Evolutionary conservation across 2,797 vertebrate genomes (phyloP).

Genomic region (Sebastes trivittatus): DNA sequence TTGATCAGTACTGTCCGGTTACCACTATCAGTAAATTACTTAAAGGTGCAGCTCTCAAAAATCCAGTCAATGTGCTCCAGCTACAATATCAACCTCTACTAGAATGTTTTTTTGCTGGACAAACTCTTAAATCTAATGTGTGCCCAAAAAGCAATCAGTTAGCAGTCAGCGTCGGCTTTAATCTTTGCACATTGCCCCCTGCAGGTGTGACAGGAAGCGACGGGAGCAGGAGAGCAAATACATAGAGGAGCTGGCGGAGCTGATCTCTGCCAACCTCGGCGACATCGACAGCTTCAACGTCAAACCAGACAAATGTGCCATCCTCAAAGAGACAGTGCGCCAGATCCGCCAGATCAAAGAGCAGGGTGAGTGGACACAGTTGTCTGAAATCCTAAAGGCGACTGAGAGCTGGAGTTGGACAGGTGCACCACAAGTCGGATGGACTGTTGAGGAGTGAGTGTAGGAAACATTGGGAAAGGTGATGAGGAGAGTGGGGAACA

Average conservation of each 20-base stretch:
- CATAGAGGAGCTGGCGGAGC: conserved; percentile 96
- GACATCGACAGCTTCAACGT: conserved; percentile 99
- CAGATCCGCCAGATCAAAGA: conserved; percentile 99
- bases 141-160: background rate
- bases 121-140: background rate
- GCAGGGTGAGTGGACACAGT: conserved; percentile 86
- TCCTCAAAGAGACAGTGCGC: conserved; percentile 97
- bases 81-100: background rate
- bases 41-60: background rate
- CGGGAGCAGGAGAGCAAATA: conserved; percentile 99
- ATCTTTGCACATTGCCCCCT: conserved; percentile 33
- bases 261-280: conserved; percentile 97
- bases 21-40: background rate
- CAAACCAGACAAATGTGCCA: conserved; percentile 98
- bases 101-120: background rate
- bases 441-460: background rate
- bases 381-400: conserved; percentile 1
- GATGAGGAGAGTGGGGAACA: background rate
- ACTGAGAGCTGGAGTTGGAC: background rate
- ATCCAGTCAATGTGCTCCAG: background rate
- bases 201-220: conserved; percentile 93
- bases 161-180: background rate
- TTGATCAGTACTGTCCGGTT: background rate
- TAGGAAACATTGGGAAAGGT: conserved; percentile 15
- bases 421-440: conserved; percentile 6